Percentiles rank a stretch among this genome's conserved stretches.
Conservation (phyloP, 35 echinoderm and acorn worm genomes). For the Apostichopus californicus region DNA sequence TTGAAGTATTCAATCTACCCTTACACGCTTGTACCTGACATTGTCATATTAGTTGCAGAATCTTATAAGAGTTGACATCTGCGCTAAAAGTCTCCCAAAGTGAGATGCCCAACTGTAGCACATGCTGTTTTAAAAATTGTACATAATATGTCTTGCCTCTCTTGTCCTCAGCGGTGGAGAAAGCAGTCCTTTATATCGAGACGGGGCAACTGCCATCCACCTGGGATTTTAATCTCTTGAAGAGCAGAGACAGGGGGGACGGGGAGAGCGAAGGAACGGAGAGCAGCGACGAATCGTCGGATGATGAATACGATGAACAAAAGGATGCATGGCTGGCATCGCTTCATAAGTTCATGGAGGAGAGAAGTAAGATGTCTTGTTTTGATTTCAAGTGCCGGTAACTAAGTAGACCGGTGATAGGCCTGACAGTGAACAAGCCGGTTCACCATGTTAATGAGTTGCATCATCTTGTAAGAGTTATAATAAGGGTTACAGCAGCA, state of each 20-base stretch:
- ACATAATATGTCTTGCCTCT: neutral
- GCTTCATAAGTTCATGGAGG: constrained; percentile 99
- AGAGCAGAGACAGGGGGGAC: constrained; percentile 57
- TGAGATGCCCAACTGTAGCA: neutral
- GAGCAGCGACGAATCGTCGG: constrained; percentile 72
- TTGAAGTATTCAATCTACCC: no score
- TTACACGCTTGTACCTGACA: no score
- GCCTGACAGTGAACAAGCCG: no score
- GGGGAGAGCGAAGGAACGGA: constrained; percentile 54
- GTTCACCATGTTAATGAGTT: no score
- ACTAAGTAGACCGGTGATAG: no score
- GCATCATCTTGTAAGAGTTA: no score
- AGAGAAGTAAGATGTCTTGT: constrained; percentile 67
- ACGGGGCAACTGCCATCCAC: constrained; percentile 89
- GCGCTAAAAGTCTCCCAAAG: no score
- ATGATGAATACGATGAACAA: constrained; percentile 96
- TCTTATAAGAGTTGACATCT: no score
- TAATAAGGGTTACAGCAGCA: no score
- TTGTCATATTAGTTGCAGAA: no score
- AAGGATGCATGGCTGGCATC: constrained; percentile 99
- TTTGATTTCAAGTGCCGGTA: no score
- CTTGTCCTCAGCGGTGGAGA: constrained; percentile 73
- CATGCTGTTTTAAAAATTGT: neutral
- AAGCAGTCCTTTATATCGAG: constrained; percentile 88
- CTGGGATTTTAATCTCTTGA: constrained; percentile 85